These are phyloP conservation scores for Tychaedon coryphoeus DNA, from an alignment of 2,113 vertebrate genomes.

Conservation along the genomic window DNA sequence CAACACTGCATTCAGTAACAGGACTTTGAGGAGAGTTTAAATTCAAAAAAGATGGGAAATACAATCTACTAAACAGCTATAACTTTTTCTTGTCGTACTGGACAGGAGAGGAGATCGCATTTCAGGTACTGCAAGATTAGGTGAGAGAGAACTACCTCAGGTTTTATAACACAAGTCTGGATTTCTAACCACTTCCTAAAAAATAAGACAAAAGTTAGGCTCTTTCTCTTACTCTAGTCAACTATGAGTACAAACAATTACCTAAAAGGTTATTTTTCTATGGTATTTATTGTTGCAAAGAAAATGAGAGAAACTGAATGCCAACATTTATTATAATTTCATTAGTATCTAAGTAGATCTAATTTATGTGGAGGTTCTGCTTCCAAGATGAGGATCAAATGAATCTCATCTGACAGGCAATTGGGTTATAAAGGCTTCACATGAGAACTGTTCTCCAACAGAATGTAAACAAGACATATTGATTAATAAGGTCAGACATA, in stretches of 20 bases:
- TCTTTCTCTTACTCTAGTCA: neutral
- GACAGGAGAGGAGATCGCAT: neutral
- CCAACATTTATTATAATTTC: neutral
- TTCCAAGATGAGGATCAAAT: constrained; percentile 25
- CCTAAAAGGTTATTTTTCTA: neutral
- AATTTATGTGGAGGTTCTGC: neutral
- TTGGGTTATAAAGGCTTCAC: neutral
- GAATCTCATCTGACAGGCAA: neutral
- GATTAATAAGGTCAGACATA: neutral
- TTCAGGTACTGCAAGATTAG: neutral
- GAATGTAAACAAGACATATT: neutral
- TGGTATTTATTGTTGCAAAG: neutral
- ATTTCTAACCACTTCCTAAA: neutral
- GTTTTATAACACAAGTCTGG: neutral
- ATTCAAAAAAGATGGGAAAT: neutral
- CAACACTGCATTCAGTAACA: neutral
- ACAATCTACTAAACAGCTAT: neutral
- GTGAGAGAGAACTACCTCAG: neutral
- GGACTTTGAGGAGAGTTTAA: neutral
- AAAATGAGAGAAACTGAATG: constrained; percentile 14
- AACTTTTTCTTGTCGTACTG: neutral
- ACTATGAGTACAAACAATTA: neutral
- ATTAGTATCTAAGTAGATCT: neutral
- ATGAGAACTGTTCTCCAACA: neutral
- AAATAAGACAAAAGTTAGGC: neutral